Base-by-base conservation (phyloP, 1,140 invertebrate genomes). In the Hirudo medicinalis region DNA sequence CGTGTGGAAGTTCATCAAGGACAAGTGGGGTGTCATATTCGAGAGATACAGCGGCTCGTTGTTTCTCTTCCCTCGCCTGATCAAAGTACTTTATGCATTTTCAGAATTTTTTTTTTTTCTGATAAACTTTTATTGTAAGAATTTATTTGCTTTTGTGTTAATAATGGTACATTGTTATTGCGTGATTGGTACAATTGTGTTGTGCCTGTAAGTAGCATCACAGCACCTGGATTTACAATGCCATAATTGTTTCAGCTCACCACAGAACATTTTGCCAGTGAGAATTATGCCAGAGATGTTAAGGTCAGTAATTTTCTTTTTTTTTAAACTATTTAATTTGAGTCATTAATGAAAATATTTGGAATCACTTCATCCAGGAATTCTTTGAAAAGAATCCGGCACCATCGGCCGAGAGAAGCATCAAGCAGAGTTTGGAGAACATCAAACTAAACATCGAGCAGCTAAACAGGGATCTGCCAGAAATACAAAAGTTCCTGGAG, bases 1-100 rank as follows among this genome's bases (percentile, higher is more conserved):
- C 63, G 89, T 89, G 0, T 97, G 94, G 94, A 80, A 90, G 67
- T 97, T 92, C 83, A 89, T 95, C 76, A 90, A 93, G 79, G 86
- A 90, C n/a, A 90, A 94, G 77, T 89, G 88, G 86, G 81, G 86
- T 60, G 82, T 85, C 63, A 84, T 97, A 20, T 83, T 88, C 71
- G 85, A 89, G 67, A 85, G 88, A 75, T 94, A 93, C 78, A 86
- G 89, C 82, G 88, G 89, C 57, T 90, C 90, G 1, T 17, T 49
- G 4, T 90, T 88, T 77, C 82, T 94, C 0, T 78, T 94, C 2
- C 85, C 89, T 17, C 85, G 90, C 40, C 82, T 96, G 32, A 87
- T 94, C 22, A 93, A 82, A 78, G 78, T 82, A 57, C 73, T 60
- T 54, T 40, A 11, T 32, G 20, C 9, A 22, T 63, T 22, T 25